Conservation (phyloP, 1,140 invertebrate genomes). For the Heterodera carotae region DNA sequence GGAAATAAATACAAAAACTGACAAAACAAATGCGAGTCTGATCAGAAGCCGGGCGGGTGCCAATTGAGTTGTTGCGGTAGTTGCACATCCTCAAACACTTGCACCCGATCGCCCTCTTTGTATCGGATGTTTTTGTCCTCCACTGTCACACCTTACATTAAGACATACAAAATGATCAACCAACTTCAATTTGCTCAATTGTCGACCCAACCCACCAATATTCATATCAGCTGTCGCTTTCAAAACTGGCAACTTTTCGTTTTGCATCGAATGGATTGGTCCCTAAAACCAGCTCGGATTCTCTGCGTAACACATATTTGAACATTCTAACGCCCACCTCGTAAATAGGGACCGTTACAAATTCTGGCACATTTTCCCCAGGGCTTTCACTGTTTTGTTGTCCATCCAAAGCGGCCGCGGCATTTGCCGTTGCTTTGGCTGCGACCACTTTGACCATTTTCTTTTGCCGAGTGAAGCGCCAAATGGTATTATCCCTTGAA, state of each 20-base stretch:
- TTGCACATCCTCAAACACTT: constrained; percentile 52
- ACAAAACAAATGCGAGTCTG: neutral
- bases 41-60: constrained; percentile 61
- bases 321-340: constrained; percentile 27
- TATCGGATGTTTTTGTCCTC: constrained; percentile 57
- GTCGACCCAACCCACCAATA: constrained; percentile 33
- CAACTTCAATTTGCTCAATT: too few relatives aligned
- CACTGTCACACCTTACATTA: constrained; percentile 48
- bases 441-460: neutral
- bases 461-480: constrained; percentile 17
- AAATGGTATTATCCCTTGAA: constrained; percentile 13
- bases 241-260: constrained; percentile 51
- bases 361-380: neutral
- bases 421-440: neutral
- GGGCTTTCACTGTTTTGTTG: neutral
- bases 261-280: constrained; percentile 58
- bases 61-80: constrained; percentile 52
- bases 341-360: neutral
- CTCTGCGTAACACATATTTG: constrained; percentile 20
- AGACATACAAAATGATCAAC: neutral
- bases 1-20: neutral
- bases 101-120: constrained; percentile 57
- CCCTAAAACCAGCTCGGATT: constrained; percentile 58
- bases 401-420: constrained; percentile 8
- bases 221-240: constrained; percentile 56